These are phyloP conservation scores for Agelastica alni DNA, from an alignment of 2,888 invertebrate species.

Conservation along the genomic window DNA sequence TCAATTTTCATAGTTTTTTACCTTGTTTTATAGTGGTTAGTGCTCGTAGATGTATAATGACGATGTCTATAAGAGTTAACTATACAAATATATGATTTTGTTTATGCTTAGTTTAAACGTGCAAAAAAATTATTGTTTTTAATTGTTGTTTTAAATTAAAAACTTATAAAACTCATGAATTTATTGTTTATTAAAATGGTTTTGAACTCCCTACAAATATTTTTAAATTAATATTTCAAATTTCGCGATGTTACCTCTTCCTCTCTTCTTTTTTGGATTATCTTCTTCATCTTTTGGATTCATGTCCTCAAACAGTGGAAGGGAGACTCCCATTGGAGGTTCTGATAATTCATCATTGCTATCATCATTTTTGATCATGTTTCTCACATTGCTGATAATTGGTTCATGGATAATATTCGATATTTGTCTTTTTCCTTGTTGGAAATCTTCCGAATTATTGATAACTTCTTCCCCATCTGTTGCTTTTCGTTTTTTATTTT, in stretches of 20 bases:
- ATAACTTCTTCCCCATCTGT: constrained; percentile 7
- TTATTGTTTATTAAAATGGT: too few relatives aligned
- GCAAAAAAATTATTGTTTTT: too few relatives aligned
- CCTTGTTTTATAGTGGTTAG: too few relatives aligned
- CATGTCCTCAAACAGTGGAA: constrained; percentile 49
- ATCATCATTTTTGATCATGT: constrained; percentile 40
- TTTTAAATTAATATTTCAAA: too few relatives aligned
- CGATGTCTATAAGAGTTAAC: too few relatives aligned
- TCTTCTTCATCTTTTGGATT: constrained; percentile 42
- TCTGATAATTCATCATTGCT: constrained; percentile 51
- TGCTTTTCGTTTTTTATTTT: constrained; percentile 17
- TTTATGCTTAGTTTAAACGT: too few relatives aligned
- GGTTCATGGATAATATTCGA: constrained; percentile 36
- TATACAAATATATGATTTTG: too few relatives aligned
- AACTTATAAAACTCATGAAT: too few relatives aligned
- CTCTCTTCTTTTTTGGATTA: constrained; percentile 54
- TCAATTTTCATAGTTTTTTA: too few relatives aligned
- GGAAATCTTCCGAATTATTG: constrained; percentile 5
- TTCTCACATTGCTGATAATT: constrained; percentile 41
- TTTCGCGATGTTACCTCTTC: constrained; percentile 55
- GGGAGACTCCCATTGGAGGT: constrained; percentile 48
- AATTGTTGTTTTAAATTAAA: too few relatives aligned
- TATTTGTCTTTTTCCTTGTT: constrained; percentile 46
- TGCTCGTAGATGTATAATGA: too few relatives aligned
- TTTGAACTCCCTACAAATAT: too few relatives aligned